Conservation (phyloP, 2,113 vertebrate species). For the Shinisaurus crocodilurus region DNA sequence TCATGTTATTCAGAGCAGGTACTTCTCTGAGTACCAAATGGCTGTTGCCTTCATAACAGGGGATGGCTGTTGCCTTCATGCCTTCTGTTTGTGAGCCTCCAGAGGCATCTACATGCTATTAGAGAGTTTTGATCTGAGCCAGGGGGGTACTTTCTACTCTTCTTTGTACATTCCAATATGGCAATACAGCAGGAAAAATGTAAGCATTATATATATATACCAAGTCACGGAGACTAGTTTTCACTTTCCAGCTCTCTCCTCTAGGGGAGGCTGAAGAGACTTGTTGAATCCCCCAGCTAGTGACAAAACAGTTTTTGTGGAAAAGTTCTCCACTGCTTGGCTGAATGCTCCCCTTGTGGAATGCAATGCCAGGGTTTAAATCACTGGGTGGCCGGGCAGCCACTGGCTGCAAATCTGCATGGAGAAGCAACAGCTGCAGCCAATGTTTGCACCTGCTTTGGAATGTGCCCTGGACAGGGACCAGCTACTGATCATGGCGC, state of each 20-base stretch:
- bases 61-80: too few species aligned
- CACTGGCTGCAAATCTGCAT: neutral
- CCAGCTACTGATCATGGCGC: neutral
- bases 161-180: neutral
- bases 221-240: neutral
- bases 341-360: neutral
- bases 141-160: neutral
- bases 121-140: neutral
- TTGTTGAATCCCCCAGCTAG: neutral
- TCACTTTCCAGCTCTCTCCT: neutral
- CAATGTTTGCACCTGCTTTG: neutral
- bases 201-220: too few species aligned
- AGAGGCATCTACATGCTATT: too few species aligned
- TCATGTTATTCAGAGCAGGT: neutral
- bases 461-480: neutral
- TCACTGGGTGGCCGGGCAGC: neutral
- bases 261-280: neutral
- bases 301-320: neutral
- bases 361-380: neutral
- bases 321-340: neutral
- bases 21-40: neutral
- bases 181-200: neutral
- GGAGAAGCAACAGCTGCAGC: conserved; percentile 4
- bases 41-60: too few species aligned
- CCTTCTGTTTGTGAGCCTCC: too few species aligned